Percentiles rank a stretch among this genome's conserved stretches.
phyloP scores from a whole-genome alignment of 2,113 vertebrate genomes.

The Muntiacus reevesi region DNA sequence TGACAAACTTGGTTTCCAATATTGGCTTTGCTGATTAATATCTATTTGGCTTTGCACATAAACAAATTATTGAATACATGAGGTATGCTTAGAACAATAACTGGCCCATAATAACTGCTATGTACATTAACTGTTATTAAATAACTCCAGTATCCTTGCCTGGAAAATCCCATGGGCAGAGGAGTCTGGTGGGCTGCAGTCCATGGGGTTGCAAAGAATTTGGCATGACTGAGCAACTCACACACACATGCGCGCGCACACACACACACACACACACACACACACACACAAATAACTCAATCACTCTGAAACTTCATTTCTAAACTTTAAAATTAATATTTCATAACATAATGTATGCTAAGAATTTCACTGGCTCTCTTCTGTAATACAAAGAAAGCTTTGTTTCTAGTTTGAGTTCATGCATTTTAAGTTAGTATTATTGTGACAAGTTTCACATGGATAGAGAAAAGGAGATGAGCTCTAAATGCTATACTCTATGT shows the following conservation, averaged over 20 bases:
- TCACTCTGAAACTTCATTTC: neutral
- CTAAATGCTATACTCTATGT: neutral
- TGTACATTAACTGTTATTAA: neutral
- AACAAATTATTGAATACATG: neutral
- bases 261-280: neutral
- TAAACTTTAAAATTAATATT: neutral
- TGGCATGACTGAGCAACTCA: neutral
- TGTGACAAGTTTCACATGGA: neutral
- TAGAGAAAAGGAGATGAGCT: neutral
- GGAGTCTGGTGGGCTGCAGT: neutral
- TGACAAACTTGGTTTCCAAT: neutral
- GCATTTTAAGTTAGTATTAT: neutral
- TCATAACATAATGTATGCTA: neutral
- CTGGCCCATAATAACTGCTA: neutral
- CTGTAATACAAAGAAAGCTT: neutral
- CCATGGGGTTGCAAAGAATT: neutral
- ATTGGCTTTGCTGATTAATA: neutral
- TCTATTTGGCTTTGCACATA: neutral
- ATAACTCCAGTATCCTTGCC: neutral
- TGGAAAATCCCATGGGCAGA: neutral
- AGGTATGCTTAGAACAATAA: neutral
- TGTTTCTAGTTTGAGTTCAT: neutral
- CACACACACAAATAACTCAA: neutral
- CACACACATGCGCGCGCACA: neutral
- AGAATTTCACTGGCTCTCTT: neutral